A percentile compares a stretch with the other conserved stretches of the same genome.
Evolutionary conservation across 2,888 invertebrate species (phyloP).

Genomic region (Dynastes hyllus): DNA sequence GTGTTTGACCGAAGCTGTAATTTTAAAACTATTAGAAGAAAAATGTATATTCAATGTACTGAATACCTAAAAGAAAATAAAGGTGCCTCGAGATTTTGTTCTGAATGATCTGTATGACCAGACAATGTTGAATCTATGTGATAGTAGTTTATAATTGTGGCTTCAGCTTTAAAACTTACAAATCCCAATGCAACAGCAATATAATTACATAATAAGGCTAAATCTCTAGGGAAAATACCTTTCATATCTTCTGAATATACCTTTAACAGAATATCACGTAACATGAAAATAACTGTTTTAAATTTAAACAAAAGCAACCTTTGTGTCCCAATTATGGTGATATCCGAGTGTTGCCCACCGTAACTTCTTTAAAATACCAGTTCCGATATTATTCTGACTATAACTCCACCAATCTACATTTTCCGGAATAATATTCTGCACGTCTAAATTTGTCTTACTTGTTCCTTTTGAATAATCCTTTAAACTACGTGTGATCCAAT

Average conservation of each 20-base stretch:
- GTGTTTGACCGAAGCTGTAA: constrained; percentile 94
- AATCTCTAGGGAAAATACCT: constrained; percentile 83
- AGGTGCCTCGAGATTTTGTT: constrained; percentile 88
- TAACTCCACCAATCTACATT: constrained; percentile 79
- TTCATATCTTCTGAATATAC: constrained; percentile 81
- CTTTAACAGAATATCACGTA: constrained; percentile 65
- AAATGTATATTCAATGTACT: background rate
- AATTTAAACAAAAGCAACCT: constrained; percentile 73
- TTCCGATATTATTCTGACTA: constrained; percentile 60
- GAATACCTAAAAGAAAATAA: constrained; percentile 89
- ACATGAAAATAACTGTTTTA: background rate
- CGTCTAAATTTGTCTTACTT: constrained; percentile 81
- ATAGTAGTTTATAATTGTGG: constrained; percentile 97
- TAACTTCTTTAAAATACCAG: constrained; percentile 74
- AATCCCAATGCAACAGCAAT: constrained; percentile 78
- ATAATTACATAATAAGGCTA: constrained; percentile 78
- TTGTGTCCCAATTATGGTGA: constrained; percentile 98
- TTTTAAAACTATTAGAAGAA: background rate
- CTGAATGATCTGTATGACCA: constrained; percentile 96
- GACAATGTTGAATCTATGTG: constrained; percentile 93
- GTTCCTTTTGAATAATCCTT: constrained; percentile 84
- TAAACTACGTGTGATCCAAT: constrained; percentile 88
- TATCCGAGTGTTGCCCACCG: constrained; percentile 98
- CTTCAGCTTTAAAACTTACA: constrained; percentile 83
- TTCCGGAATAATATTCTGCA: constrained; percentile 67